phyloP scores from a whole-genome alignment of 2,113 vertebrate genomes.

The Tympanuchus pallidicinctus region DNA sequence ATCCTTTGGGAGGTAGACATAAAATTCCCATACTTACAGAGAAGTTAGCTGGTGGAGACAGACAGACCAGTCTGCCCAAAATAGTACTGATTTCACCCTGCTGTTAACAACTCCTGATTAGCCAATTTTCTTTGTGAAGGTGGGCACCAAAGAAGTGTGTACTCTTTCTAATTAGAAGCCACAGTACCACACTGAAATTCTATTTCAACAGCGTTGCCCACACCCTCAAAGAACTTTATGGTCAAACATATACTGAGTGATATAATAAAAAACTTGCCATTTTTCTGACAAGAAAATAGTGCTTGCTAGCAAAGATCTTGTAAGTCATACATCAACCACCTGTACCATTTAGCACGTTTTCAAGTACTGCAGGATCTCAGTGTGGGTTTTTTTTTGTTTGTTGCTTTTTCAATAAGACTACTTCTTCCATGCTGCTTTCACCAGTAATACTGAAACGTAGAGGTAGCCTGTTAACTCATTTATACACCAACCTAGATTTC shows the following conservation, averaged over 20 bases:
- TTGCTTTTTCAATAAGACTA: not conserved
- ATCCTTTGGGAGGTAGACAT: not conserved
- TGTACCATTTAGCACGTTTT: not conserved
- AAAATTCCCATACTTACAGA: not conserved
- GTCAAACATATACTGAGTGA: not conserved
- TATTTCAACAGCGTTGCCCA: conserved; percentile 26
- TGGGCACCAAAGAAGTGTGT: not conserved
- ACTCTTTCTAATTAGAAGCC: not conserved
- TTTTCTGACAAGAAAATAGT: not conserved
- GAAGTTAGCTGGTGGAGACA: not conserved
- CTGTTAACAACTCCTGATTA: conserved; percentile 32
- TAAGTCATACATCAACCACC: not conserved
- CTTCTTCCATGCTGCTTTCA: not conserved
- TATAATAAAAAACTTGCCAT: not conserved
- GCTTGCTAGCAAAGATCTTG: not conserved
- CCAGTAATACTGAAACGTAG: not conserved
- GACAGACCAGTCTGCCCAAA: not conserved
- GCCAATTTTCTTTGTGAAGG: conserved; percentile 23
- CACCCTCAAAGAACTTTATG: not conserved
- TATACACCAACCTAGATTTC: conserved; percentile 5
- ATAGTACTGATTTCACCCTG: conserved; percentile 1
- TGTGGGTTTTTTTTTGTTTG: not conserved
- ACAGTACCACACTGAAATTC: conserved; percentile 12
- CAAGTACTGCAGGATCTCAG: not conserved
- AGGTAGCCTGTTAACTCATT: not conserved